phyloP scores from a whole-genome alignment of 92 coral and sea anemone genomes.

The Plumapathes pennacea region DNA sequence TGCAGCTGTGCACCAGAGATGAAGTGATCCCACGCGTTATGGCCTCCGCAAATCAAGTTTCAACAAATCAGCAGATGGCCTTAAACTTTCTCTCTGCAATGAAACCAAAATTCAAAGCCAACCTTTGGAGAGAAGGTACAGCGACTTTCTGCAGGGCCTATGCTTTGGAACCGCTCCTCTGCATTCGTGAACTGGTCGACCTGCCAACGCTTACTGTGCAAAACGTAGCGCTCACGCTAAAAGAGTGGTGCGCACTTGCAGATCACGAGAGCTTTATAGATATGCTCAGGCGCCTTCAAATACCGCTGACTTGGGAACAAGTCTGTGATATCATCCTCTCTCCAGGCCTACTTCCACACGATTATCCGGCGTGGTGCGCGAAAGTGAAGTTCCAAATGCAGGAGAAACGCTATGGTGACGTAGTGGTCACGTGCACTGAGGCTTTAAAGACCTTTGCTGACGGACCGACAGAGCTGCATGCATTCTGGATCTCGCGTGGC shows the following conservation, averaged over 20 bases:
- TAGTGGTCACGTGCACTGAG: conserved; percentile 44
- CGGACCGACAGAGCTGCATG: conserved; percentile 7
- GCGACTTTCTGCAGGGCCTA: conserved; percentile 82
- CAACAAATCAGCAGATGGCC: too few species aligned
- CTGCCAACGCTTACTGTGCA: conserved; percentile 48
- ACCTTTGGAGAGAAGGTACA: too few species aligned
- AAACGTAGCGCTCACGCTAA: conserved; percentile 53
- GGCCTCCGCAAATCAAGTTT: too few species aligned
- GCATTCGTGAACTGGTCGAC: conserved; percentile 56
- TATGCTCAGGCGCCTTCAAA: conserved; percentile 31
- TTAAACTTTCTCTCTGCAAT: too few species aligned
- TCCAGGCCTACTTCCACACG: conserved; percentile 55
- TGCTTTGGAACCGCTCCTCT: conserved; percentile 71
- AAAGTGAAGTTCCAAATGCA: conserved; percentile 59
- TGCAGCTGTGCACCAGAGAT: too few species aligned
- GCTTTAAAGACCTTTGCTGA: conserved; percentile 50
- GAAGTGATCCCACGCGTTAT: too few species aligned
- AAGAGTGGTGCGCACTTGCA: conserved; percentile 80
- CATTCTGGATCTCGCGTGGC: conserved; percentile 58
- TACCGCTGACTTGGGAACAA: conserved; percentile 57
- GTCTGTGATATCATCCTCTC: conserved; percentile 73
- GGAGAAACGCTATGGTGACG: conserved; percentile 31
- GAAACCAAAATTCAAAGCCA: too few species aligned
- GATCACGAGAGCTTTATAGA: conserved; percentile 31
- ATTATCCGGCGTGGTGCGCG: conserved; percentile 73